phyloP scores from a whole-genome alignment of 2,888 invertebrate genomes.

The Eugnorisma glareosa region DNA sequence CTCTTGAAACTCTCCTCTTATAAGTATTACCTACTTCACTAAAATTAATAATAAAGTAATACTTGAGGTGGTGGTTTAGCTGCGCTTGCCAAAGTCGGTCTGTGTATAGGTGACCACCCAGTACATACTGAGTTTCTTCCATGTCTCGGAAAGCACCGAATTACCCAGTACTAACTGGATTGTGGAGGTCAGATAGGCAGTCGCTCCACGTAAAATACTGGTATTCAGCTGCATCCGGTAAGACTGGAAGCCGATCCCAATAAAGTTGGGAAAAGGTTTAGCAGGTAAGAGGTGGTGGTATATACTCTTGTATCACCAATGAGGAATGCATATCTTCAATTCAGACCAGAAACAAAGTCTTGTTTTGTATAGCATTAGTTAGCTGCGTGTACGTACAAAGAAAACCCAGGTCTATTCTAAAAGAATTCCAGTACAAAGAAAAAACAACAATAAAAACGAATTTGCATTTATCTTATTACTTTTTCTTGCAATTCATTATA shows the following conservation, averaged over 20 bases:
- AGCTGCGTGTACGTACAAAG: neutral
- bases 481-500: constrained; percentile 54
- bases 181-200: no score
- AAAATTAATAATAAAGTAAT: neutral
- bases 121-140: no score
- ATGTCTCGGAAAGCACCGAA: no score
- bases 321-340: neutral
- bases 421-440: constrained; percentile 6
- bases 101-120: no score
- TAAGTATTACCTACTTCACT: no score
- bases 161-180: no score
- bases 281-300: neutral
- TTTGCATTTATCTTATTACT: constrained; percentile 47
- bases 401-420: neutral
- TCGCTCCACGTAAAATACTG: no score
- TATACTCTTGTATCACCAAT: neutral
- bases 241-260: no score
- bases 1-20: neutral
- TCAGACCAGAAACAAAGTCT: neutral
- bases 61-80: neutral
- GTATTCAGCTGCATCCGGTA: no score
- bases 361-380: neutral
- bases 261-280: no score
- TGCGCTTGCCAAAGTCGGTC: no score
- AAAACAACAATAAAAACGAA: constrained; percentile 33